Base-by-base conservation (phyloP, 2,113 vertebrate species). In the Geothlypis trichas region DNA sequence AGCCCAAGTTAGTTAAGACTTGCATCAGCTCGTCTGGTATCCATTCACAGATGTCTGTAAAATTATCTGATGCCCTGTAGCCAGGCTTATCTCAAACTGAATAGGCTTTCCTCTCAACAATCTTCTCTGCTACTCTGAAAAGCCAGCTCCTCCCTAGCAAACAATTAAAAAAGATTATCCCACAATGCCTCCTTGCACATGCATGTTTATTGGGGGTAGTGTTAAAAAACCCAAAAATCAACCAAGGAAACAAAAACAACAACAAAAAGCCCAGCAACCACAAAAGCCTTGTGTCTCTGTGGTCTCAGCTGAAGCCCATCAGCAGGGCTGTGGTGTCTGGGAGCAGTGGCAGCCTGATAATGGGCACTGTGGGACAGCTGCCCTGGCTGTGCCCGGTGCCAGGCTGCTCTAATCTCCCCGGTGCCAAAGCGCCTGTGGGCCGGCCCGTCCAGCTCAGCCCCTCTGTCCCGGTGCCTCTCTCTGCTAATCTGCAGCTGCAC, bases 401-500 rank as follows among this genome's bases (percentile, higher is more conserved):
- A 52, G 81, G 63, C 86, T 80, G 90, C 46, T 58, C 82, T 88
- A 54, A 93, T 96, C 94, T 41, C 49, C 17, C 1, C 42, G 1
- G 42, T 2, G 67, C 93, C 87, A 8, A 30, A 39, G 77, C 7
- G 2, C 20, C 66, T 19, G 0, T 0, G 52, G 33, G 71, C 75
- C 44, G 15, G 5, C 37, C 61, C 90, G 6, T 23, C 5, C 8
- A 1, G 79, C 67, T 8, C 35, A 4, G 3, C 68, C 35, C 30
- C 78, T 27, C n/a, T 20, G 1, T 9, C n/a, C 30, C 13, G 27
- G 30, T 2, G 84, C 37, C 7, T 67, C 18, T 23, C 44, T 2
- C 20, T 1, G 44, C 95, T 97, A 96, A 97, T 97, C 97, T 89
- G 58, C 77, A n/a, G 1, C 5, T 59, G 84, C 97, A 97, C 66